Base-by-base conservation (phyloP, 2,888 invertebrate species). In the Epistrophe eligans region DNA sequence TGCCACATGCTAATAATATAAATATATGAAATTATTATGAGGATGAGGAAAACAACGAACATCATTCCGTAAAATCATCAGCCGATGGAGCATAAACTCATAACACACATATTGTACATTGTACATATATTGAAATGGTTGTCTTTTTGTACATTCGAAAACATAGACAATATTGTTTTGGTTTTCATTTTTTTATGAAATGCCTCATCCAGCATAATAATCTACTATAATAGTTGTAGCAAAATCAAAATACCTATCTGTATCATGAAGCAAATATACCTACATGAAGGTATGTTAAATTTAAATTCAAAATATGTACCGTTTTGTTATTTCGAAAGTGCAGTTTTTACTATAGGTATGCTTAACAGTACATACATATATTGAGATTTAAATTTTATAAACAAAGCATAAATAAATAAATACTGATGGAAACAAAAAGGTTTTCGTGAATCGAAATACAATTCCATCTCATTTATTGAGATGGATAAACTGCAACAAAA, bases 381-480 rank as follows among this genome's bases (percentile, higher is more conserved):
- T 72, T 35, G 57, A 45, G 66, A 77, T 77, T 77, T 60, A 73
- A 52, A 83, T 79, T 57, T 77, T 66, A 48, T 66, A 72, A 83
- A 19, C 43, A 13, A 11, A 55, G 52, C 19, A 79, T 43, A 76
- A 55, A 62, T 43, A 64, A 76, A 64, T 52, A 62, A 62, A 76
- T 45, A 15, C n/a, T 28, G 5, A 7, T 45, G 48, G 9, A 58
- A 52, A 70, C 67, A 67, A 62, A 67, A 73, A n/a, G 40, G 52
- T 19, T 73, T 67, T 82, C 58, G 67, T 52, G 77, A 57, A 83
- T 73, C 60, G 58, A 32, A 57, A 62, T 45, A 73, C 66, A 77
- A 83, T 67, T 28, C 40, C 52, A 45, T 52, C 73, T 48, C 66
- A 45, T 60, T 73, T 74, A 79, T 62, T 70, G 70, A 64, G 4